phyloP scores from a whole-genome alignment of 2,113 vertebrate genomes.

The Pseudopipra pipra region DNA sequence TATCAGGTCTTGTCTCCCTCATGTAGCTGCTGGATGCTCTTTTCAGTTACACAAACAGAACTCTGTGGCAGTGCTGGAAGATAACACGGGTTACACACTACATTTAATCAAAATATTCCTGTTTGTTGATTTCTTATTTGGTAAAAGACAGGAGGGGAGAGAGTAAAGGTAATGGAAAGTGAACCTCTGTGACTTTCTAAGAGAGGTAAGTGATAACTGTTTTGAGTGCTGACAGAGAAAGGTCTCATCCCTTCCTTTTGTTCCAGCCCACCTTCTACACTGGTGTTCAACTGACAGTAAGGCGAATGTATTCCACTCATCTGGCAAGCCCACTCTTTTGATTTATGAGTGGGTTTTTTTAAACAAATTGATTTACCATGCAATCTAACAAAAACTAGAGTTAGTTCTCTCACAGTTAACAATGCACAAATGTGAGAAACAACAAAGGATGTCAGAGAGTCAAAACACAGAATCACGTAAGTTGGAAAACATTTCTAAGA shows the following conservation, averaged over 20 bases:
- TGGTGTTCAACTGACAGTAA: neutral
- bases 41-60: neutral
- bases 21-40: neutral
- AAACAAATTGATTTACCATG: neutral
- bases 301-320: neutral
- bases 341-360: neutral
- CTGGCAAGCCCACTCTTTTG: neutral
- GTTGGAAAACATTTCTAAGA: neutral
- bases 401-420: neutral
- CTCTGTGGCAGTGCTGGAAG: accelerated
- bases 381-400: neutral
- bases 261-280: neutral
- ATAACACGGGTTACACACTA: neutral
- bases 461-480: neutral
- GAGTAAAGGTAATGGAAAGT: accelerated
- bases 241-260: neutral
- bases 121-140: neutral
- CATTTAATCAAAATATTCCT: neutral
- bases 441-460: neutral
- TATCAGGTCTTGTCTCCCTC: neutral
- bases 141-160: neutral
- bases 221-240: neutral
- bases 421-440: neutral
- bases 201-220: neutral
- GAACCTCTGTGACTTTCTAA: neutral